phyloP scores from a whole-genome alignment of 2,888 invertebrate species.

The Helicoverpa assulta region DNA sequence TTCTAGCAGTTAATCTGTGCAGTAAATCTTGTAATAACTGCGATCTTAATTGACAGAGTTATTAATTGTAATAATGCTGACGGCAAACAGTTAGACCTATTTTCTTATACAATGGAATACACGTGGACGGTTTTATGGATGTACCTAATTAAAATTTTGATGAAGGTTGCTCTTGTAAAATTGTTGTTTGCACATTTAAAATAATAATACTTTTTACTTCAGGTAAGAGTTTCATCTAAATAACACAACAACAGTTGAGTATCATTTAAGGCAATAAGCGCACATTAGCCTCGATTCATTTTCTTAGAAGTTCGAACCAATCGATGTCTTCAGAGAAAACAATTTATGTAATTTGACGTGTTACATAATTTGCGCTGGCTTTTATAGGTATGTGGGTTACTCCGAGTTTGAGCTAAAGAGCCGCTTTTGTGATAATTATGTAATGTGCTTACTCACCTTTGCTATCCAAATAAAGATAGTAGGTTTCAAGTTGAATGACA shows the following conservation, averaged over 20 bases:
- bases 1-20: slow-evolving; percentile 6
- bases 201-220: neutral
- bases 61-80: neutral
- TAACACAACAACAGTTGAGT: slow-evolving; percentile 3
- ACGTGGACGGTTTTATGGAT: neutral
- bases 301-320: slow-evolving; percentile 40
- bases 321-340: slow-evolving; percentile 51
- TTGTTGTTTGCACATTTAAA: too few species aligned
- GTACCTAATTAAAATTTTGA: too few species aligned
- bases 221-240: neutral
- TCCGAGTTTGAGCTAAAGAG: slow-evolving; percentile 30
- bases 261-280: slow-evolving; percentile 24
- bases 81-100: neutral
- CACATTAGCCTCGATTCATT: slow-evolving; percentile 10
- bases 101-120: neutral
- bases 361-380: slow-evolving; percentile 33
- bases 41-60: neutral
- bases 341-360: slow-evolving; percentile 49
- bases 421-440: slow-evolving; percentile 31
- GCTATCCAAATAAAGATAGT: slow-evolving; percentile 16
- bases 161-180: too few species aligned
- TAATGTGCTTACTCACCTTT: slow-evolving; percentile 34
- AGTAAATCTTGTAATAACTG: slow-evolving; percentile 12
- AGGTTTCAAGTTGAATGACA: slow-evolving; percentile 25
- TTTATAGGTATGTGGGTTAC: slow-evolving; percentile 48